A percentile compares a stretch with the other conserved stretches of the same genome.
Evolutionary conservation across 2,888 invertebrate species (phyloP).

Genomic region (Trisateles emortualis): DNA sequence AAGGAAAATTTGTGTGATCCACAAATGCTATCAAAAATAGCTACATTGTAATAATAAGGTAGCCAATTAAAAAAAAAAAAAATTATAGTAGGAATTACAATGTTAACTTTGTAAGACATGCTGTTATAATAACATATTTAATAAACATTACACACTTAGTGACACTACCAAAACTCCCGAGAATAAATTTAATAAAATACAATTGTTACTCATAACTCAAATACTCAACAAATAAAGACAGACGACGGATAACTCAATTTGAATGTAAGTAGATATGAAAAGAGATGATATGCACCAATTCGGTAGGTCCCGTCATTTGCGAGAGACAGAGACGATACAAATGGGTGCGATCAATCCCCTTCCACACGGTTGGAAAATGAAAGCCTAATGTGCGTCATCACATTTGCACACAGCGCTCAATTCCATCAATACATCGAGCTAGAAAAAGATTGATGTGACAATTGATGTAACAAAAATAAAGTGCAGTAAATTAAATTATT

Average conservation of each 20-base stretch:
- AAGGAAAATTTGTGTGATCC: too few species aligned
- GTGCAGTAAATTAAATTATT: too few species aligned
- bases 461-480: too few species aligned
- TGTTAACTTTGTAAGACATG: too few species aligned
- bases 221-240: constrained; percentile 9
- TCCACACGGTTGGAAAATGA: constrained; percentile 64
- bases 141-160: too few species aligned
- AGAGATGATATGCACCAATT: constrained; percentile 50
- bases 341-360: constrained; percentile 74
- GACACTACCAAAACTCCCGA: neutral
- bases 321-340: constrained; percentile 64
- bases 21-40: too few species aligned
- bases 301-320: constrained; percentile 32
- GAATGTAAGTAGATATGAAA: constrained; percentile 52
- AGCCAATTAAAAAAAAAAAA: too few species aligned
- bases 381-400: constrained; percentile 81
- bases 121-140: too few species aligned
- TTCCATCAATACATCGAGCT: constrained; percentile 53
- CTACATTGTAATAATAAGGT: too few species aligned
- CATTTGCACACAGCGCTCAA: constrained; percentile 80
- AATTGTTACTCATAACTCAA: neutral
- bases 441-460: neutral
- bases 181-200: neutral
- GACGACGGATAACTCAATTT: constrained; percentile 52
- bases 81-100: too few species aligned